Base-by-base conservation (phyloP, 2,797 vertebrate species). In the Poecilia picta region DNA sequence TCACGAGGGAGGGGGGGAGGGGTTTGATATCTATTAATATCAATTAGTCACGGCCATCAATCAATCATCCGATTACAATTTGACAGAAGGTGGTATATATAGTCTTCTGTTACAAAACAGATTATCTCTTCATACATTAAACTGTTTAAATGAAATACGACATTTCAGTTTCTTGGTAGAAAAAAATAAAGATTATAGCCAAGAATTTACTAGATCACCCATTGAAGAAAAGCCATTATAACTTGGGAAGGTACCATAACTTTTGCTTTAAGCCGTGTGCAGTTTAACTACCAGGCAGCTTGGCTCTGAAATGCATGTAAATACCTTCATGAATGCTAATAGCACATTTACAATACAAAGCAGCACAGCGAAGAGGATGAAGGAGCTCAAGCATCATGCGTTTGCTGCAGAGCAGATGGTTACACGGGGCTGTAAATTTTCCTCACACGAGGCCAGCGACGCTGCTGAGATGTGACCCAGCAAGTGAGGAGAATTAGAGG, bases 261-360 rank as follows among this genome's bases (percentile, higher is more conserved):
- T 91, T 89, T 71, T 80, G 73, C 74, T 25, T 75, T 73, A 74
- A 49, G 49, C 77, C 77, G 31, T 10, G 47, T 75, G 55, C 0
- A 74, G 81, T 83, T 89, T 90, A 91, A 92, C 91, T 90, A 92
- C 79, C 73, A n/a, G 20, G 59, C 82, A 70, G 76, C 31, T 2
- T 49, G 79, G 76, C 88, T 82, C 62, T 80, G 80, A 87, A 92
- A 93, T 93, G 94, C 92, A 95, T 95, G 93, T 93, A 94, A 94
- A 94, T 94, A 92, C 92, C 93, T 93, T 95, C 94, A 95, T 95
- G 95, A 95, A 95, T 95, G 89, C 91, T 93, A 94, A 94, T 94
- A 59, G 92, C 83, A 64, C 81, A 90, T 92, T 94, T 94, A 91
- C 86, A 89, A 92, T 82, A 89, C 85, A 84, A 91, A 92, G 89